Evolutionary conservation across 1,140 invertebrate species (phyloP).

Genomic region (Lanistes nyassanus): DNA sequence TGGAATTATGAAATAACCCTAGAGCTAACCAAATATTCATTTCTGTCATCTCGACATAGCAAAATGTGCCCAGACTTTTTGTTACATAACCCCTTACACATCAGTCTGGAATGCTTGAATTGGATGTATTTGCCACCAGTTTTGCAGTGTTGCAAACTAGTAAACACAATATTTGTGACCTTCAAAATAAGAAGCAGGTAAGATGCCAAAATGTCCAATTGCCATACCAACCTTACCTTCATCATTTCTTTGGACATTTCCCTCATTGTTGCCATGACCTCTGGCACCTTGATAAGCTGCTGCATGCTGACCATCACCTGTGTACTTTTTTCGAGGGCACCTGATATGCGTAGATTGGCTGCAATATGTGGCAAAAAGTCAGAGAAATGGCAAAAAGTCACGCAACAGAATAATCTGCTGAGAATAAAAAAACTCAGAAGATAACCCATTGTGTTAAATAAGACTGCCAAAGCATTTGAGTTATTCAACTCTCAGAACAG

Average conservation of each 20-base stretch:
- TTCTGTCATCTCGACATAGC: too few relatives aligned
- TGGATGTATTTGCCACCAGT: background rate
- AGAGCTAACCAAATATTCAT: background rate
- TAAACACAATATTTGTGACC: background rate
- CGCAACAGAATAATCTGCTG: background rate
- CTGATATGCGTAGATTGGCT: slow-evolving; percentile 89
- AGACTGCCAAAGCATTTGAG: too few relatives aligned
- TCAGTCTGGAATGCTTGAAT: too few relatives aligned
- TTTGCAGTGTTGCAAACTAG: background rate
- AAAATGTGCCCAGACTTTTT: too few relatives aligned
- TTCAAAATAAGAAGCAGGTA: background rate
- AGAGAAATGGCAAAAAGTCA: background rate
- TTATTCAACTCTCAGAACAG: too few relatives aligned
- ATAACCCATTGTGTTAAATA: too few relatives aligned
- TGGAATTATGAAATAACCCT: too few relatives aligned
- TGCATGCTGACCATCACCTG: slow-evolving; percentile 99
- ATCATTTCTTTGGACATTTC: slow-evolving; percentile 99
- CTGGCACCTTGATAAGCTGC: slow-evolving; percentile 85
- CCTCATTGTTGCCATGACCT: slow-evolving; percentile 95
- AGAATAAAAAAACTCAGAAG: background rate
- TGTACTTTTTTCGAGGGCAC: slow-evolving; percentile 90
- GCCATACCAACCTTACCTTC: slow-evolving; percentile 69
- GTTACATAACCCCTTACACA: too few relatives aligned
- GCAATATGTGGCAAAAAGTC: background rate
- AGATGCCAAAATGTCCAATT: background rate